Evolutionary conservation across 2,888 invertebrate genomes (phyloP), one percentile per base, ranked within the genome.

Genomic region (Colostygia pectinataria): DNA sequence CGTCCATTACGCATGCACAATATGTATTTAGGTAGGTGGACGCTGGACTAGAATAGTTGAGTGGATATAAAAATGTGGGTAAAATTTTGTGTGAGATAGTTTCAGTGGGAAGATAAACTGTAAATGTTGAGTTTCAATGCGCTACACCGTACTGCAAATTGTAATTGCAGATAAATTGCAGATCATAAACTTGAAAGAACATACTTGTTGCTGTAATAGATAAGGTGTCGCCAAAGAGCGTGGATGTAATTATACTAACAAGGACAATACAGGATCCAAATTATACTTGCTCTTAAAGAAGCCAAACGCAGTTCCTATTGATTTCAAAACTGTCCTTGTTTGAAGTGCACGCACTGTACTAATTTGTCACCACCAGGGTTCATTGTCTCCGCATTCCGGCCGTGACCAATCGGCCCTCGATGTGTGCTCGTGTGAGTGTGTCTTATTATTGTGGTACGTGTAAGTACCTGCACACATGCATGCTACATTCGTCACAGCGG

Each of bases 331-430:
- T 0, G 10, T 27, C 33, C 33, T 46, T 40, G 23, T 39, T 32
- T 39, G 46, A 40, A 41, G 24, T 48, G 36, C 14, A 18, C 25
- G 36, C 14, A 18, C 25, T 28, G 36, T 25, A 44, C 41, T 48
- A 41, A 34, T 41, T 41, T 36, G 47, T 48, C 36, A 40, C 29
- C 34, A 10, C 24, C 23, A 25, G 31, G 29, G 47, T 48, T 47
- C 47, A 41, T 48, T 48, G 47, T 48, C 47, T 48, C 31, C 41
- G n/a, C 41, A 48, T 36, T 41, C 36, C 36, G 18, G 31, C 31
- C 41, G 47, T 37, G 49, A 44, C 49, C 53, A 53, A 52, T 47
- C 50, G 46, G 8, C 45, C 39, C 43, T 51, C 51, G 28, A 20
- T 20, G 32, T 13, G 10, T 15, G 10, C 28, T 9, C 2, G 23